A percentile compares a stretch with the other conserved stretches of the same genome.
Evolutionary conservation across 1,140 invertebrate genomes (phyloP).

Genomic region (Mizuhopecten yessoensis): DNA sequence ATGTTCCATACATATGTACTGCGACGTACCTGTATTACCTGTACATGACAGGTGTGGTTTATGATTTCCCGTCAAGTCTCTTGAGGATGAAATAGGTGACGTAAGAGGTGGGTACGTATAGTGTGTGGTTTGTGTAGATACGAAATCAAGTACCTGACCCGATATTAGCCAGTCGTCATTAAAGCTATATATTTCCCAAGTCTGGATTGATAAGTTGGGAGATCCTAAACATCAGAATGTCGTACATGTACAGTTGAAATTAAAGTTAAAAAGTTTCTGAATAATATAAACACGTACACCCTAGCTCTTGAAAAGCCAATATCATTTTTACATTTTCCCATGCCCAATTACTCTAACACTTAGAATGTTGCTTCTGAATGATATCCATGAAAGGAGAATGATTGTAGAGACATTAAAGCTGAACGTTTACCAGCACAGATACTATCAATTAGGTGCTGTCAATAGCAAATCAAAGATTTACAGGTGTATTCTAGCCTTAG

Average conservation of each 20-base stretch:
- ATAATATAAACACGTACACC: background rate
- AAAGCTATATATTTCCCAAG: background rate
- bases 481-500: background rate
- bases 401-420: background rate
- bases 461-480: background rate
- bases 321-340: background rate
- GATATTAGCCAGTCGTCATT: too few relatives aligned
- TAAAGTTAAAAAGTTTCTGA: background rate
- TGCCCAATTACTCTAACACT: background rate
- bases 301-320: background rate
- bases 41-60: background rate
- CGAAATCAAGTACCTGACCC: too few relatives aligned
- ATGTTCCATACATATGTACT: background rate
- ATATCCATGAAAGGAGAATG: background rate
- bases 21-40: background rate
- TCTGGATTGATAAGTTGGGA: background rate
- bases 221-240: background rate
- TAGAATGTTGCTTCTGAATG: constrained; percentile 10
- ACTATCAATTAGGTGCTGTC: background rate
- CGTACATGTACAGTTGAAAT: background rate
- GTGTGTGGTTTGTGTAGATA: constrained; percentile 6
- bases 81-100: background rate
- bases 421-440: background rate
- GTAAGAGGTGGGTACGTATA: background rate
- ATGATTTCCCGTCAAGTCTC: background rate